phyloP scores from a whole-genome alignment of 2,888 invertebrate species.

The Aphodius granarius region DNA sequence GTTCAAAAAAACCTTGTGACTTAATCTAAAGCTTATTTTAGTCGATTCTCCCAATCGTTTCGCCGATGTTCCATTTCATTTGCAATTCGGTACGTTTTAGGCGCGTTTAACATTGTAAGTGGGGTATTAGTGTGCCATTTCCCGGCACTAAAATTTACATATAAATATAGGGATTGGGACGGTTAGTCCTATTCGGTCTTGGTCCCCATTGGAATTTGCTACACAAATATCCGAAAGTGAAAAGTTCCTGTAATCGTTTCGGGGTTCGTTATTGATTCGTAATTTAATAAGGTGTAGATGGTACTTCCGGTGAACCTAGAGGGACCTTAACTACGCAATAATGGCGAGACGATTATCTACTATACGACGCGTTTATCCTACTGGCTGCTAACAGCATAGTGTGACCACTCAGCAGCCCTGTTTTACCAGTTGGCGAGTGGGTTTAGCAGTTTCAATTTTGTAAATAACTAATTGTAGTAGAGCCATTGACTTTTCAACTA shows the following conservation, averaged over 20 bases:
- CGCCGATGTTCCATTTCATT: background rate
- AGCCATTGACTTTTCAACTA: too few relatives aligned
- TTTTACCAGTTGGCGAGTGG: too few relatives aligned
- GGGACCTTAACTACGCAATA: background rate
- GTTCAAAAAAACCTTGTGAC: too few relatives aligned
- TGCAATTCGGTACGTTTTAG: background rate
- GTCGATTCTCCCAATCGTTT: background rate
- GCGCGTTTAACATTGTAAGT: background rate
- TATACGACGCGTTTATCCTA: background rate
- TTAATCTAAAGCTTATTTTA: background rate
- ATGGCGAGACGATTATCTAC: background rate
- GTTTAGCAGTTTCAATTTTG: too few relatives aligned
- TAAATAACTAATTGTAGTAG: too few relatives aligned
- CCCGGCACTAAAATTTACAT: background rate
- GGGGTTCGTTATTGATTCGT: background rate
- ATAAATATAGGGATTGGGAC: background rate
- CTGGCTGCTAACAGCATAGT: too few relatives aligned
- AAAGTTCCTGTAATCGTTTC: background rate
- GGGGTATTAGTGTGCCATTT: background rate
- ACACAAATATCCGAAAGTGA: background rate
- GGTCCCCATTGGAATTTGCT: background rate
- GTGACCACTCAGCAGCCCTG: too few relatives aligned
- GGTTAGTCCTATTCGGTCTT: background rate
- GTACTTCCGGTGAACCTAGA: background rate
- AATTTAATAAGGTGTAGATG: background rate